A percentile compares a stretch with the other conserved stretches of the same genome.
Conservation (phyloP, 2,113 vertebrate species). For the Cyphomyrus plagiostoma region DNA sequence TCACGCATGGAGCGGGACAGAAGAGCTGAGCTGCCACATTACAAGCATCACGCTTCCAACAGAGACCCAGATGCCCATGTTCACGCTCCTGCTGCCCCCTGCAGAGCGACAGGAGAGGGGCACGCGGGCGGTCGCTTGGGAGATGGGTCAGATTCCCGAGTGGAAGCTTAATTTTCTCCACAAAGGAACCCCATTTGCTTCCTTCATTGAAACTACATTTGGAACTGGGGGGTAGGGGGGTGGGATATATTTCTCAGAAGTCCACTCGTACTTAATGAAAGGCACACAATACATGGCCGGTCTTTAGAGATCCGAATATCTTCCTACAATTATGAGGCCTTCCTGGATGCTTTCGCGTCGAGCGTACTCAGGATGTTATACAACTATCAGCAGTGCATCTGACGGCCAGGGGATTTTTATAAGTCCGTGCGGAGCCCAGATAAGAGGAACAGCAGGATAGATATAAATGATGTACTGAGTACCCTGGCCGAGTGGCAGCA, state of each 20-base stretch:
- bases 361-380: not conserved
- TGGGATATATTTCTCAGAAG: not conserved
- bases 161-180: not conserved
- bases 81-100: not conserved
- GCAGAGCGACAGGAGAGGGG: not conserved
- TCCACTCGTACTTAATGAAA: conserved; percentile 9
- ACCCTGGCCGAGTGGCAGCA: not conserved
- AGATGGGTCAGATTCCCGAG: not conserved
- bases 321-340: not conserved
- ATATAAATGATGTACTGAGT: not conserved
- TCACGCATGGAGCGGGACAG: not conserved
- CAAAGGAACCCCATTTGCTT: not conserved
- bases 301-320: not conserved
- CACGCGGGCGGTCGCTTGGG: not conserved
- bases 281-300: not conserved
- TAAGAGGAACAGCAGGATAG: not conserved
- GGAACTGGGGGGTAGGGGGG: not conserved
- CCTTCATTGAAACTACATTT: not conserved
- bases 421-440: not conserved
- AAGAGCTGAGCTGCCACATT: not conserved
- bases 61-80: not conserved
- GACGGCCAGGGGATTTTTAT: not conserved
- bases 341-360: not conserved
- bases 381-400: not conserved
- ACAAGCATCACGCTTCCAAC: not conserved